A percentile compares a stretch with the other conserved stretches of the same genome.
Conservation (phyloP, 1,140 invertebrate species). For the Pogonomyrmex barbatus region DNA sequence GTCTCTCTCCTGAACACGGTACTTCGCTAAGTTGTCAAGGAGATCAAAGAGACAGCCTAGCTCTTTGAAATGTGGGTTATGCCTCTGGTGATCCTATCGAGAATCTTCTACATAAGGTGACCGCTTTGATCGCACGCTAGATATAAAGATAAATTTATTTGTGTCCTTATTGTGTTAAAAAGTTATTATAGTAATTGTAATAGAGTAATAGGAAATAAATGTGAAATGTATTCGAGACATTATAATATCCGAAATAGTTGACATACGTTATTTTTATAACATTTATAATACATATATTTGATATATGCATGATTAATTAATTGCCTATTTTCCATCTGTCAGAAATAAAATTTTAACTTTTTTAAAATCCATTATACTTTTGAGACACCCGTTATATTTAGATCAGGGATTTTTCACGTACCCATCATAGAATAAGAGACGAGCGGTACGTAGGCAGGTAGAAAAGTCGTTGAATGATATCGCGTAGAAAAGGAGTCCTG, state of each 20-base stretch:
- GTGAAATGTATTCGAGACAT: not conserved
- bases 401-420: constrained; percentile 70
- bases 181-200: not conserved
- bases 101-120: constrained; percentile 41
- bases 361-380: constrained; percentile 7
- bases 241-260: not conserved
- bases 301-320: not conserved
- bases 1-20: not conserved
- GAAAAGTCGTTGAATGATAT: constrained; percentile 82
- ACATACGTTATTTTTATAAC: not conserved
- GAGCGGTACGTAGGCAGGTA: constrained; percentile 76
- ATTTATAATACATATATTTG: not conserved
- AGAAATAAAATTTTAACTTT: not conserved
- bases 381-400: constrained; percentile 70
- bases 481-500: constrained; percentile 72
- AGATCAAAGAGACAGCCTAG: constrained; percentile 27
- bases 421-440: constrained; percentile 44
- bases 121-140: not conserved
- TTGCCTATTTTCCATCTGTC: not conserved
- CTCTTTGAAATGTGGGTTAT: constrained; percentile 61
- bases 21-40: constrained; percentile 31
- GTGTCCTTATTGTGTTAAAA: not conserved
- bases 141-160: not conserved
- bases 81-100: constrained; percentile 1
- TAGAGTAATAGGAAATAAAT: not conserved